Base-by-base conservation (phyloP, 2,797 vertebrate species). In the Fundulus diaphanus region DNA sequence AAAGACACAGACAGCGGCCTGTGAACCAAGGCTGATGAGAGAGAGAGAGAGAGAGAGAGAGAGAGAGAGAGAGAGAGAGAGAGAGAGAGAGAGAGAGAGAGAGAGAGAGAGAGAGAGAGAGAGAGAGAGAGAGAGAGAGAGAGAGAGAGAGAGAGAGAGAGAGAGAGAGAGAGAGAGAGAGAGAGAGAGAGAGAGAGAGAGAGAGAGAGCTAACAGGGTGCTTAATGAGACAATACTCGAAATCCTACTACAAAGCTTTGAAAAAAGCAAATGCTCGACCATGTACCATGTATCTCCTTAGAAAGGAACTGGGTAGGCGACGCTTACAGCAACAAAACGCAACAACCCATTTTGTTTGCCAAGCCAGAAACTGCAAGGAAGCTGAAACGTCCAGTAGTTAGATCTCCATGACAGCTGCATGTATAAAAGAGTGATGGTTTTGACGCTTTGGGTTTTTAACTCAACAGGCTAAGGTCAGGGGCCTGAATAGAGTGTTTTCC, bases 401-500 rank as follows among this genome's bases (percentile, higher is more conserved):
- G 35, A 65, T 65, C 35, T 65, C 24, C 22, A 7, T 65, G 61
- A 65, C 61, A 65, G 37, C 61, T 42, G 11, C 12, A 37, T 35
- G 59, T 37, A 35, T 63, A 4, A 63, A 37, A 63, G 33, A 63
- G 33, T 40, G 20, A 65, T 40, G 22, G 22, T n/a, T 42, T 65
- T 40, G 35, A 65, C 22, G 51, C 51, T 56, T 75, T 7, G 0
- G 24, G 37, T 61, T 71, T 84, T 81, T 63, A 54, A 73, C 75
- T 80, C 68, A 75, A 77, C 68, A 78, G 20, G 13, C 66, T 63
- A 48, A 57, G 70, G 79, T 85, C 57, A 79, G 76, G 76, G 69
- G 66, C 72, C 16, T 46, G 51, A 42, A 57, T n/a, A 70, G 79
- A 87, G 76, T 80, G 79, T 72, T 83, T 59, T 88, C 87, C 85